These are phyloP conservation scores for Sphaeramia orbicularis DNA, from an alignment of 2,797 vertebrate genomes.

Conservation along the genomic window DNA sequence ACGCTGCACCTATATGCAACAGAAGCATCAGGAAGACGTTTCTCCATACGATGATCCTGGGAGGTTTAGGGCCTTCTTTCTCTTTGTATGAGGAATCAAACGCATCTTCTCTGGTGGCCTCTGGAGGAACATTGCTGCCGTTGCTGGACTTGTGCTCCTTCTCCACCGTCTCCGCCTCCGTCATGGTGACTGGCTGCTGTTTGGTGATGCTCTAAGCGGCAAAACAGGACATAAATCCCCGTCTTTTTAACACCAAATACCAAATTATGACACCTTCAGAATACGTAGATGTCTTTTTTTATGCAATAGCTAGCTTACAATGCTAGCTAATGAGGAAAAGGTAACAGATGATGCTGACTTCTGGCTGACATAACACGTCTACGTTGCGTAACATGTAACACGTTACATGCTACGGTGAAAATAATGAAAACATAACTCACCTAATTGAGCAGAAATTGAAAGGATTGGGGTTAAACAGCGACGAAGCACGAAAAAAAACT, in stretches of 20 bases:
- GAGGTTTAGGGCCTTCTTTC: slow-evolving; percentile 90
- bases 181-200: slow-evolving; percentile 63
- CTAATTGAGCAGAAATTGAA: slow-evolving; percentile 1
- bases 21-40: slow-evolving; percentile 92
- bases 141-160: slow-evolving; percentile 55
- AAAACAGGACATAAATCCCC: slow-evolving; percentile 15
- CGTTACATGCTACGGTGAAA: too few relatives aligned
- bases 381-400: slow-evolving; percentile 47
- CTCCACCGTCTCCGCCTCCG: slow-evolving; percentile 69
- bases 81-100: slow-evolving; percentile 91
- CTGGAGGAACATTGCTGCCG: slow-evolving; percentile 61
- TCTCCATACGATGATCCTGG: slow-evolving; percentile 89
- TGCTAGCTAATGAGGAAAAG: slow-evolving; percentile 19
- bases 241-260: background rate
- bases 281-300: background rate
- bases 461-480: background rate
- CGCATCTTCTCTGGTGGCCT: slow-evolving; percentile 83
- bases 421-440: slow-evolving; percentile 56
- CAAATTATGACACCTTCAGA: background rate
- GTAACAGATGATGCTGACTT: slow-evolving; percentile 54
- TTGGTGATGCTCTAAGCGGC: slow-evolving; percentile 48
- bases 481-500: slow-evolving; percentile 40
- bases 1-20: slow-evolving; percentile 87
- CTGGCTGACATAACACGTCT: slow-evolving; percentile 16
- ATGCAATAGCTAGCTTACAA: slow-evolving; percentile 7